A percentile compares a stretch with the other conserved stretches of the same genome.
Evolutionary conservation across 1,140 invertebrate species (phyloP).

Genomic region (Zophobas atratus): DNA sequence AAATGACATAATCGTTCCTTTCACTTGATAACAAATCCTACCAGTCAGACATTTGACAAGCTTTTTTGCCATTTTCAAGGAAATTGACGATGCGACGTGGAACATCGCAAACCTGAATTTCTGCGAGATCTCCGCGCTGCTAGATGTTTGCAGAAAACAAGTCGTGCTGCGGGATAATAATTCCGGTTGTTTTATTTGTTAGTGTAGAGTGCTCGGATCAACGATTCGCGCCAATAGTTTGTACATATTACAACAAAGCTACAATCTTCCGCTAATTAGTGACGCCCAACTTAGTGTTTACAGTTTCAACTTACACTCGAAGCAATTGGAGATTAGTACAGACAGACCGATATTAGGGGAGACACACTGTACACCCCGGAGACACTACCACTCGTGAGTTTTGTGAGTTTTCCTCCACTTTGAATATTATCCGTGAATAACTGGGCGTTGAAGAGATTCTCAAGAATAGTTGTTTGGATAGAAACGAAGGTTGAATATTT

Average conservation of each 20-base stretch:
- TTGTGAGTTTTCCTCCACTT: not conserved
- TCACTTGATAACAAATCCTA: conserved; percentile 7
- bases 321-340: too few relatives aligned
- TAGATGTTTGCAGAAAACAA: not conserved
- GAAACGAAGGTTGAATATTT: conserved; percentile 19
- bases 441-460: conserved; percentile 4
- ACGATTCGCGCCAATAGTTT: conserved; percentile 16
- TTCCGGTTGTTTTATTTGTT: conserved; percentile 17
- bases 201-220: conserved; percentile 14
- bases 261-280: conserved; percentile 27
- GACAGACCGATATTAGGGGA: too few relatives aligned
- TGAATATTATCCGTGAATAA: not conserved
- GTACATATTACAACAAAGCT: conserved; percentile 20
- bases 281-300: not conserved
- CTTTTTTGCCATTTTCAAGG: conserved; percentile 7
- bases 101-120: not conserved
- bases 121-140: too few relatives aligned
- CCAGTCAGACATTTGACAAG: not conserved
- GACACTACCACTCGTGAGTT: not conserved
- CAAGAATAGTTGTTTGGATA: not conserved
- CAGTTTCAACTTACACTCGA: not conserved
- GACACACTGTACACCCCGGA: too few relatives aligned
- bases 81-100: not conserved
- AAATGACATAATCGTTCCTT: conserved; percentile 35
- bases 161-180: conserved; percentile 20